A percentile compares a stretch with the other conserved stretches of the same genome.
Conservation (phyloP, 2,888 invertebrate species). For the Lochmaea capreae region DNA sequence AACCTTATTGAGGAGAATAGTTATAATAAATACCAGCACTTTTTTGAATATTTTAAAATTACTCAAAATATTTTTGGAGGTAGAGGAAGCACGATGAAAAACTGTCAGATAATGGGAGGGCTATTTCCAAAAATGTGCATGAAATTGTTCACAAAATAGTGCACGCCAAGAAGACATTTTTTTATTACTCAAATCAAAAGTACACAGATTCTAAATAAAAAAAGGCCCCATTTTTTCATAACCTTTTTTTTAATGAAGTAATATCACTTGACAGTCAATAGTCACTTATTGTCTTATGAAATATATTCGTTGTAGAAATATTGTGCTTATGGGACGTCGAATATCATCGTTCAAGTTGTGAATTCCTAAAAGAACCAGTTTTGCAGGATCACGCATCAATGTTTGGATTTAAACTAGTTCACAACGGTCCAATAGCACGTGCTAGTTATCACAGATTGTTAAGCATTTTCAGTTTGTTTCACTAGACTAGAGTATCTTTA, state of each 20-base stretch:
- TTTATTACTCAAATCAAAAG: too few species aligned
- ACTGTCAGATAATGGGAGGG: too few species aligned
- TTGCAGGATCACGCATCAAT: constrained; percentile 49
- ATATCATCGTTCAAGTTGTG: constrained; percentile 46
- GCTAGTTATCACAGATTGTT: constrained; percentile 35
- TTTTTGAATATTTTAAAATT: too few species aligned
- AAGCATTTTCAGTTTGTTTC: constrained; percentile 37
- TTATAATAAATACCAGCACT: too few species aligned
- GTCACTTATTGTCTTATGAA: background rate
- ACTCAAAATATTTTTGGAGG: too few species aligned
- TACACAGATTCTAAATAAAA: too few species aligned
- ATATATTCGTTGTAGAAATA: background rate
- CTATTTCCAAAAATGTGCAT: too few species aligned
- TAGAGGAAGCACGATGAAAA: too few species aligned
- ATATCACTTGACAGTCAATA: background rate
- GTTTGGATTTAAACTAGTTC: constrained; percentile 53
- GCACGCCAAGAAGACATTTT: too few species aligned
- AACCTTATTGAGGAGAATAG: too few species aligned
- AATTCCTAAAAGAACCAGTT: constrained; percentile 51
- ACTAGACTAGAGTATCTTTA: constrained; percentile 27
- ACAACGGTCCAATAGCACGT: constrained; percentile 45
- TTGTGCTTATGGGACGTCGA: constrained; percentile 18
- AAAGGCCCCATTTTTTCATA: too few species aligned
- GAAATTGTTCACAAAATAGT: too few species aligned
- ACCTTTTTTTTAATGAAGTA: background rate